Percentiles rank a stretch among this genome's conserved stretches.
phyloP scores from a whole-genome alignment of 2,797 vertebrate species.

The Parauchenoglanis ngamensis region DNA sequence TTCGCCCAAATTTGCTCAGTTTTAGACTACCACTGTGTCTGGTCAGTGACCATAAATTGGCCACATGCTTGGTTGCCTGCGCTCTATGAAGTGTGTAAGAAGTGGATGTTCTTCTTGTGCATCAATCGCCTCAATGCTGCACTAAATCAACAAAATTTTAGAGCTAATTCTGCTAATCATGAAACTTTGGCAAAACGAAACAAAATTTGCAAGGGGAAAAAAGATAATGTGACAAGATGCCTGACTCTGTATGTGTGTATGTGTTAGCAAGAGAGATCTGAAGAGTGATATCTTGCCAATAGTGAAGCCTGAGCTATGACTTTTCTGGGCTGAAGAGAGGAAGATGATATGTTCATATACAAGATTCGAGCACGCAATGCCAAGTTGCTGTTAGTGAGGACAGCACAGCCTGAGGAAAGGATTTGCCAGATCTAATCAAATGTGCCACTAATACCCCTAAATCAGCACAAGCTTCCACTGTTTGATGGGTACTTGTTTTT shows the following conservation, averaged over 20 bases:
- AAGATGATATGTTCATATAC: constrained; percentile 4
- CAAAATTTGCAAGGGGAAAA: constrained; percentile 29
- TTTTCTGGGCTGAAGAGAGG: constrained; percentile 29
- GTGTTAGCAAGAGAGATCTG: neutral
- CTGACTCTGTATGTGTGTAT: constrained; percentile 20
- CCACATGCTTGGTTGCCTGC: neutral
- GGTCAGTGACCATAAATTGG: constrained; percentile 33
- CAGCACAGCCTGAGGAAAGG: constrained; percentile 50
- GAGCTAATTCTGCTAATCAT: constrained; percentile 50
- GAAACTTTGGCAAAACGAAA: constrained; percentile 41
- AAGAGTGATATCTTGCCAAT: constrained; percentile 30
- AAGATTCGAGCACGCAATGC: constrained; percentile 23
- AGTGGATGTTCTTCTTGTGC: neutral
- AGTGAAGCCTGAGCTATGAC: constrained; percentile 24
- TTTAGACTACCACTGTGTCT: constrained; percentile 22
- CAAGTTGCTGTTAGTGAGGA: constrained; percentile 43
- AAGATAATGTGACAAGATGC: constrained; percentile 33
- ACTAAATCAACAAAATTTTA: constrained; percentile 51
- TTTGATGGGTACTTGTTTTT: constrained; percentile 49
- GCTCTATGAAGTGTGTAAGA: constrained; percentile 15
- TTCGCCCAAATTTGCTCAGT: constrained; percentile 37
- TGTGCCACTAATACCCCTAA: constrained; percentile 51
- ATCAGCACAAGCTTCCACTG: constrained; percentile 44
- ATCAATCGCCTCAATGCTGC: constrained; percentile 42
- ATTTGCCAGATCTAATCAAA: constrained; percentile 54